Evolutionary conservation across 2,113 vertebrate species (phyloP).

Genomic region (Vicugna pacos): DNA sequence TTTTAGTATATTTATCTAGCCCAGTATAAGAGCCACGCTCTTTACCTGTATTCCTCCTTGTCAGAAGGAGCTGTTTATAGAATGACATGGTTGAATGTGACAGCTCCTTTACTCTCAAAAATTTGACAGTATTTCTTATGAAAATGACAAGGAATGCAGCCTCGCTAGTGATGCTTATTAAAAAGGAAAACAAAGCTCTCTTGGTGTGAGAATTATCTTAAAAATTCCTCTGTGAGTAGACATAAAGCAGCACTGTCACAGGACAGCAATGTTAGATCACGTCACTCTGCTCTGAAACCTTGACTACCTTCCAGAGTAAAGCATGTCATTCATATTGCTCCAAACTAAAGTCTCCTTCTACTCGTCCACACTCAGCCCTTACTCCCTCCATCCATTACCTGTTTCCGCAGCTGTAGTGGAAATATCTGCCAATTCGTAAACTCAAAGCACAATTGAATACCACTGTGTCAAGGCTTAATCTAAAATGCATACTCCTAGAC

Average conservation of each 20-base stretch:
- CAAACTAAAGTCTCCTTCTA: background rate
- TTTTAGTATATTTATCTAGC: background rate
- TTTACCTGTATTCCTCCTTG: background rate
- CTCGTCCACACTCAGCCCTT: background rate
- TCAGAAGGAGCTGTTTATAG: slow-evolving; percentile 28
- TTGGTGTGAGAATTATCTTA: background rate
- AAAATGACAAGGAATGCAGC: slow-evolving; percentile 15
- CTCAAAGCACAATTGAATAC: background rate
- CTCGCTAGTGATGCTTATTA: background rate
- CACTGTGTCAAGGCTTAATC: background rate
- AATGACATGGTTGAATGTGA: background rate
- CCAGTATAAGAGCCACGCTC: background rate
- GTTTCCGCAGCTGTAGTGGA: background rate
- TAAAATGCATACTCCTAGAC: background rate
- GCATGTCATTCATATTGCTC: background rate
- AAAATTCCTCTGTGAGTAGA: background rate
- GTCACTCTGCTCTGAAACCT: background rate
- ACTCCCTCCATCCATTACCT: background rate
- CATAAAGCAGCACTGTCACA: background rate
- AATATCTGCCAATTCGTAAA: background rate
- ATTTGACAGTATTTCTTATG: slow-evolving; percentile 36
- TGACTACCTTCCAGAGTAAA: background rate
- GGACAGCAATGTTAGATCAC: background rate
- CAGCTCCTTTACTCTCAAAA: background rate
- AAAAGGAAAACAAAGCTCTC: slow-evolving; percentile 26